A percentile compares a stretch with the other conserved stretches of the same genome.
Evolutionary conservation across 2,797 vertebrate genomes (phyloP).

Genomic region (Lateolabrax maculatus): DNA sequence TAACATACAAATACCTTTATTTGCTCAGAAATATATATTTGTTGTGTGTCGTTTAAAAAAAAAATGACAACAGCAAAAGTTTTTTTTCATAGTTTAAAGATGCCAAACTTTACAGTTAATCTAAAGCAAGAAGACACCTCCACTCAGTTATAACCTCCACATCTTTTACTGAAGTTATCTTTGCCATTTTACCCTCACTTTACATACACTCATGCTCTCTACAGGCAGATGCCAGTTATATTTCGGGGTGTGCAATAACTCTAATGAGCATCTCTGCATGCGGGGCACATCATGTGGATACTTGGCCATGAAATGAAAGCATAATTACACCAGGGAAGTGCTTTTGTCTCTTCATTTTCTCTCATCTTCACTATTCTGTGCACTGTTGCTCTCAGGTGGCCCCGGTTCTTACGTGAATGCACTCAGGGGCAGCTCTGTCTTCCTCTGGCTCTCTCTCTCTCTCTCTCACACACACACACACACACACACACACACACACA

Average conservation of each 20-base stretch:
- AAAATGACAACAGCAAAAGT: neutral
- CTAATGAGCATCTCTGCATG: slow-evolving; percentile 77
- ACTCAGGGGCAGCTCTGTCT: slow-evolving; percentile 57
- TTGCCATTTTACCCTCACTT: slow-evolving; percentile 22
- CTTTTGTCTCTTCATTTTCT: slow-evolving; percentile 82
- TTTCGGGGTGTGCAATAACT: slow-evolving; percentile 58
- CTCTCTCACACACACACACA: neutral
- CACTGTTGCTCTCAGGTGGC: slow-evolving; percentile 75
- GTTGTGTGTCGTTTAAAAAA: neutral
- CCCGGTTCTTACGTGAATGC: slow-evolving; percentile 56
- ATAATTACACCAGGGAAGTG: slow-evolving; percentile 82
- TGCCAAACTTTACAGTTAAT: slow-evolving; percentile 1
- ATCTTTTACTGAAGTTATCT: slow-evolving; percentile 3
- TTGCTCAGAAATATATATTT: neutral
- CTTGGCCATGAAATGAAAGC: slow-evolving; percentile 83
- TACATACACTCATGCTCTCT: slow-evolving; percentile 28
- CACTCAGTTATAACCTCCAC: neutral
- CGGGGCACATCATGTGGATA: slow-evolving; percentile 76
- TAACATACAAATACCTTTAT: neutral
- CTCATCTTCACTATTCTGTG: slow-evolving; percentile 73
- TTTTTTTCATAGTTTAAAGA: neutral
- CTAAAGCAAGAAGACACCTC: neutral
- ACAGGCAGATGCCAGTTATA: slow-evolving; percentile 58
- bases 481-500: slow-evolving; percentile 13
- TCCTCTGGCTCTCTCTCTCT: slow-evolving; percentile 13